Conservation (phyloP, 2,113 vertebrate species). For the Pseudorectes ferrugineus region DNA sequence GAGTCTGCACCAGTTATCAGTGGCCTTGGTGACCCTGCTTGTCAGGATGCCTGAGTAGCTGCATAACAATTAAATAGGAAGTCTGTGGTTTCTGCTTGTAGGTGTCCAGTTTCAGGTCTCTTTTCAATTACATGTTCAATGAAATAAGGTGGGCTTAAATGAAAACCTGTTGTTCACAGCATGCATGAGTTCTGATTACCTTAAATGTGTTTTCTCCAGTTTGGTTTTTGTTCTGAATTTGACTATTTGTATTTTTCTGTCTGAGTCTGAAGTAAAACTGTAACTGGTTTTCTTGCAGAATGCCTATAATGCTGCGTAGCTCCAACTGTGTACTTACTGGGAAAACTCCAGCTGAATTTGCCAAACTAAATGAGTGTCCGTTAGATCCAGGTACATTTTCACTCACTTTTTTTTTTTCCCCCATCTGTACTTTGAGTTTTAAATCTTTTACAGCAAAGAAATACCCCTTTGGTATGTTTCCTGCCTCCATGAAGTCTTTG, state of each 20-base stretch:
- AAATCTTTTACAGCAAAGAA: not conserved
- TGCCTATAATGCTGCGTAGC: conserved; percentile 97
- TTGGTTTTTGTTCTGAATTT: not conserved
- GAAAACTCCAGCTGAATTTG: conserved; percentile 93
- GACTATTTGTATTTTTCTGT: not conserved
- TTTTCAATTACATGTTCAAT: not conserved
- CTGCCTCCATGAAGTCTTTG: not conserved
- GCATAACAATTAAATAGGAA: not conserved
- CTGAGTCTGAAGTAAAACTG: not conserved
- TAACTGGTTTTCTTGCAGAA: conserved; percentile 72
- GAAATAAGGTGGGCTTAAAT: not conserved
- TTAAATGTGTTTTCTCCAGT: not conserved
- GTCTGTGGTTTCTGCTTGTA: not conserved
- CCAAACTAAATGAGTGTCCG: conserved; percentile 95
- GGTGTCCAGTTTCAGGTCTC: not conserved
- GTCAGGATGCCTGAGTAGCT: not conserved
- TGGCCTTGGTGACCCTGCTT: not conserved
- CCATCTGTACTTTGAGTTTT: not conserved
- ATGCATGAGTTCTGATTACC: not conserved
- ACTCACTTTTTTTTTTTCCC: not conserved
- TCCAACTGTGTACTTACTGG: conserved; percentile 96
- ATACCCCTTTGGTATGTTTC: not conserved
- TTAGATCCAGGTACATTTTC: conserved; percentile 87
- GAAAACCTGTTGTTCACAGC: not conserved
- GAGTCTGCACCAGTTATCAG: not conserved